These are phyloP conservation scores for Porites lutea DNA, from an alignment of 64 coral and sea anemone genomes.

Conservation along the genomic window DNA sequence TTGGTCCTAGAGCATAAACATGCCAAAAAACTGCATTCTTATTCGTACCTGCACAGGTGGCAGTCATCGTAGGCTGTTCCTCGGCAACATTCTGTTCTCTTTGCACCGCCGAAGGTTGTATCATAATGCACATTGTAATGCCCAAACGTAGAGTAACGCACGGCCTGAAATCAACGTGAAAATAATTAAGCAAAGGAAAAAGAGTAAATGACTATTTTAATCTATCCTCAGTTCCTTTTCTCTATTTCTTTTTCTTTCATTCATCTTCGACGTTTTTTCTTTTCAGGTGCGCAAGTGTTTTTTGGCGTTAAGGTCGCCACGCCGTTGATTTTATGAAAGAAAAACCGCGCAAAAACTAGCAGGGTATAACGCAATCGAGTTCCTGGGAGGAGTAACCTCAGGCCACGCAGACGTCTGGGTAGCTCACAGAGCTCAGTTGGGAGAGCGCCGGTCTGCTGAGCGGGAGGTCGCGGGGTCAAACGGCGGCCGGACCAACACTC, in stretches of 20 bases:
- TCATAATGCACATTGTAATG: constrained; percentile 49
- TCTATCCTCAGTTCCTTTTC: not conserved
- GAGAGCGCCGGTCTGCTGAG: too few relatives aligned
- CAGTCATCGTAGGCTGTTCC: not conserved
- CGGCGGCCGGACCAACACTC: not conserved
- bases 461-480: not conserved
- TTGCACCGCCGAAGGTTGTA: not conserved
- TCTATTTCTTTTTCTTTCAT: too few relatives aligned
- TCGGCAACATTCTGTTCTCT: not conserved
- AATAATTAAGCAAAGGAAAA: too few relatives aligned
- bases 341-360: too few relatives aligned
- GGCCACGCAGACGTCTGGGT: too few relatives aligned
- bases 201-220: not conserved
- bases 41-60: constrained; percentile 20
- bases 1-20: too few relatives aligned
- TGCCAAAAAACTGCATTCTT: not conserved
- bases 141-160: constrained; percentile 32
- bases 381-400: not conserved
- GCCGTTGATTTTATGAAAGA: too few relatives aligned
- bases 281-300: too few relatives aligned
- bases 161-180: not conserved
- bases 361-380: too few relatives aligned
- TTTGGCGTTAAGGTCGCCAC: too few relatives aligned
- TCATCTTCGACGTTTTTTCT: too few relatives aligned
- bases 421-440: too few relatives aligned